These are phyloP conservation scores for Pygmarrhopalites habei DNA, from an alignment of 1,140 invertebrate species.

Conservation along the genomic window DNA sequence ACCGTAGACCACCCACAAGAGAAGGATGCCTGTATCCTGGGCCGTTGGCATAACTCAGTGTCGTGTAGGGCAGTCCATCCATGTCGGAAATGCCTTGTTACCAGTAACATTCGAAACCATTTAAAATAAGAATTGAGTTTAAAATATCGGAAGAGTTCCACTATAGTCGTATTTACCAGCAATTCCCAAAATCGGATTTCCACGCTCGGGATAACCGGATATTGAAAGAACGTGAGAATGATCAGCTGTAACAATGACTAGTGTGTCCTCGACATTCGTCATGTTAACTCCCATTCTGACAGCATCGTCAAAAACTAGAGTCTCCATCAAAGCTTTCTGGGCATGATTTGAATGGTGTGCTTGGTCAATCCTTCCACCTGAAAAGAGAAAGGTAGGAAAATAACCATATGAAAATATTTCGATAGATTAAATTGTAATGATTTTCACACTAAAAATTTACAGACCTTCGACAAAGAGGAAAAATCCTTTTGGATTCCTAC, in stretches of 20 bases:
- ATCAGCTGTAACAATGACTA: slow-evolving; percentile 71
- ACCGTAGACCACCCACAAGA: slow-evolving; percentile 43
- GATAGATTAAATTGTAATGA: too few species aligned
- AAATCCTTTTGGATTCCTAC: slow-evolving; percentile 69
- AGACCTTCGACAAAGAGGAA: slow-evolving; percentile 88
- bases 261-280: slow-evolving; percentile 62
- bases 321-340: slow-evolving; percentile 68
- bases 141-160: too few species aligned
- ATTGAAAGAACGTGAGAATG: slow-evolving; percentile 61
- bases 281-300: slow-evolving; percentile 59
- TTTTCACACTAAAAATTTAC: too few species aligned
- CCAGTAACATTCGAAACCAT: too few species aligned
- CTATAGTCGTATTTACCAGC: too few species aligned
- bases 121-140: too few species aligned
- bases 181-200: slow-evolving; percentile 54
- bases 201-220: slow-evolving; percentile 54
- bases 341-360: slow-evolving; percentile 66
- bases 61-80: slow-evolving; percentile 62
- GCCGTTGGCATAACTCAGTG: slow-evolving; percentile 47
- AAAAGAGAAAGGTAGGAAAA: too few species aligned
- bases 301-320: slow-evolving; percentile 53
- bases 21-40: slow-evolving; percentile 27
- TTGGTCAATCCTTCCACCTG: slow-evolving; percentile 76
- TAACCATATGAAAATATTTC: too few species aligned
- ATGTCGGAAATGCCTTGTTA: too few species aligned